Base-by-base conservation (phyloP, 2,888 invertebrate species). In the Leptopilina drosophilae region DNA sequence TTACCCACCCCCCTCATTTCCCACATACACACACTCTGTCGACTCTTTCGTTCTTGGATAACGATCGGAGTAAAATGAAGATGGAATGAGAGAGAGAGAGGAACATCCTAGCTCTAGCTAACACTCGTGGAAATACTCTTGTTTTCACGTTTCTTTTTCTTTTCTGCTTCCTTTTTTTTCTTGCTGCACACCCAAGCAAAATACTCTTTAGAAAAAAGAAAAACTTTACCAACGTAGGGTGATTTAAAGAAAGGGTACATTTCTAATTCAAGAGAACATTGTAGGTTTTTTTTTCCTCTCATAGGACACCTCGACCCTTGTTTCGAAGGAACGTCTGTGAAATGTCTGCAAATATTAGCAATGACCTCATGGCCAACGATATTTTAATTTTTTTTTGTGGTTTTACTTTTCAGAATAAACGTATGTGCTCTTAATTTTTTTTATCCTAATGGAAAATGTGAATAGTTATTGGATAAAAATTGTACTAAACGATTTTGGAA, bases 1-100 rank as follows among this genome's bases (percentile, higher is more conserved):
- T 81, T 80, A 66, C 75, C 5, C 69, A 77, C 81, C 76, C 75
- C 15, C 77, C 9, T 12, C 11, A 3, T 33, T 33, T 11, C 49
- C 9, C 49, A 9, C 49, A 49, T 49, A 49, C 49, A 49, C 4
- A 49, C 12, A 2, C 11, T 66, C 80, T 76, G 49, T 77, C 62
- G 75, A 64, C 77, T 67, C 75, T 49, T 53, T 15, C 49, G 15
- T 53, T 53, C 64, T 49, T 66, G 56, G 73, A 73, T 73, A 73
- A 73, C 73, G 73, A 73, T 73, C 73, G 33, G 42, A 40, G 56
- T 56, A 56, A 73, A 56, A 73, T 73, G 56, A 73, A 73, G 73
- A 53, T 73, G 40, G 11, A 73, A 73, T 73, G 73, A 73, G 33
- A 73, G 40, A 73, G 33, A 73, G 40, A 73, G 40, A 56, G 73